Base-by-base conservation (phyloP, 2,888 invertebrate species). In the Syrphus vitripennis region DNA sequence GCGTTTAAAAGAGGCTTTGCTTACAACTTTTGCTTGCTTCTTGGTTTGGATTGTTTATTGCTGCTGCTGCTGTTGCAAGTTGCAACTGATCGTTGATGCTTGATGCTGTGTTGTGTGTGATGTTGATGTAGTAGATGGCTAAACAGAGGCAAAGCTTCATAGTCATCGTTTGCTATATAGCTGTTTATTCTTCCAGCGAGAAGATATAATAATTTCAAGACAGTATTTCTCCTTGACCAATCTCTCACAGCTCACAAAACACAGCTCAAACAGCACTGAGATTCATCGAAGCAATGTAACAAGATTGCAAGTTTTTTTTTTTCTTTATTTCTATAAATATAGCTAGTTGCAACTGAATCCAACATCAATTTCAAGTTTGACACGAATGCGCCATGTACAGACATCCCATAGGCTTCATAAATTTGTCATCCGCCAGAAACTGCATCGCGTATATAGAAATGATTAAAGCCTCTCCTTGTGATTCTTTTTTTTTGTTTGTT, bases 341-440 rank as follows among this genome's bases (percentile, higher is more conserved):
- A 3, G 24, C 14, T 50, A 14, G 16, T n/a, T 57, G 71, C 79
- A 80, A 80, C 76, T 21, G 72, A 86, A 78, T 86, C 72, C 57
- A 82, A 74, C 82, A 86, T 86, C 86, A 82, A 86, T 86, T 82
- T 86, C 86, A 70, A 81, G 74, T 82, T 86, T 86, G 86, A 86
- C 86, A 86, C 81, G 81, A 86, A 86, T 86, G 82, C 86, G 81
- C 86, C 77, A 81, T 86, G 86, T 77, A 70, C 77, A 59, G 81
- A 78, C 81, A 82, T 86, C 81, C 72, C 77, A 86, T 77, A 74
- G 81, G 74, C 77, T 86, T 78, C 86, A 86, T 86, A 86, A 86
- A 86, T 86, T 86, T 86, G 81, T 86, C 86, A 86, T 65, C 55
- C 70, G 74, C 77, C 81, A 81, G 59, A 84, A 67, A 74, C 74